Evolutionary conservation across 2,113 vertebrate genomes (phyloP).

Genomic region (Seriola rivoliana): DNA sequence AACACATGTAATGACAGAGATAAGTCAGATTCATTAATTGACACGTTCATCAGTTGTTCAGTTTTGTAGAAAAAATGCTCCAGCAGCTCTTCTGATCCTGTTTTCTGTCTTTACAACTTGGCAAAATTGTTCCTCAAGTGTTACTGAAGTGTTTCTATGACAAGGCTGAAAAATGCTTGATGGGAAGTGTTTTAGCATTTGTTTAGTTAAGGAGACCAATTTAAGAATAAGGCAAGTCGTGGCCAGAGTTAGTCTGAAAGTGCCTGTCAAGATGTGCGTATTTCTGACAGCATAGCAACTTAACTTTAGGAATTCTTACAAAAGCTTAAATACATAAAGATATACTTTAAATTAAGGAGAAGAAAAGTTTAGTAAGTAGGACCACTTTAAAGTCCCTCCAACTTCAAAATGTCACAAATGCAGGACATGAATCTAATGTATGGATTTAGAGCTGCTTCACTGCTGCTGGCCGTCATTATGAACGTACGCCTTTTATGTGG

Average conservation of each 20-base stretch:
- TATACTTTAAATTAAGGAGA: neutral
- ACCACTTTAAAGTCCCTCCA: too few relatives aligned
- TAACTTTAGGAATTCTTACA: neutral
- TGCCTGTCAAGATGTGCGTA: neutral
- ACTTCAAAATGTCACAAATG: too few relatives aligned
- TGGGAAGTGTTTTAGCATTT: neutral
- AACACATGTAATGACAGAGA: constrained; percentile 2
- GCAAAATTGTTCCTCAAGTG: neutral
- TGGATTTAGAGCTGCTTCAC: too few relatives aligned
- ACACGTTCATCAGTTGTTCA: neutral
- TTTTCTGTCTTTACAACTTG: neutral
- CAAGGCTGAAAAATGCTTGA: neutral
- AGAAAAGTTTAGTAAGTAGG: neutral
- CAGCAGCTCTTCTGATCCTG: neutral
- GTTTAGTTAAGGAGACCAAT: constrained; percentile 35
- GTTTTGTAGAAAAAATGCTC: constrained; percentile 5
- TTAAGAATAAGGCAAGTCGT: constrained; percentile 6
- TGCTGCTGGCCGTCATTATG: neutral
- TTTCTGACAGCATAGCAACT: neutral
- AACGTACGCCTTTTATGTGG: neutral
- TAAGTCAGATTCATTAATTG: neutral
- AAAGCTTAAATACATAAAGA: constrained; percentile 2
- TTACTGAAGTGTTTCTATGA: constrained; percentile 26
- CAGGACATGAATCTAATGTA: too few relatives aligned
- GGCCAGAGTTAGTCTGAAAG: constrained; percentile 10